A percentile compares a stretch with the other conserved stretches of the same genome.
Conservation (phyloP, 23 tunicate species). For the Corella eumyota region DNA sequence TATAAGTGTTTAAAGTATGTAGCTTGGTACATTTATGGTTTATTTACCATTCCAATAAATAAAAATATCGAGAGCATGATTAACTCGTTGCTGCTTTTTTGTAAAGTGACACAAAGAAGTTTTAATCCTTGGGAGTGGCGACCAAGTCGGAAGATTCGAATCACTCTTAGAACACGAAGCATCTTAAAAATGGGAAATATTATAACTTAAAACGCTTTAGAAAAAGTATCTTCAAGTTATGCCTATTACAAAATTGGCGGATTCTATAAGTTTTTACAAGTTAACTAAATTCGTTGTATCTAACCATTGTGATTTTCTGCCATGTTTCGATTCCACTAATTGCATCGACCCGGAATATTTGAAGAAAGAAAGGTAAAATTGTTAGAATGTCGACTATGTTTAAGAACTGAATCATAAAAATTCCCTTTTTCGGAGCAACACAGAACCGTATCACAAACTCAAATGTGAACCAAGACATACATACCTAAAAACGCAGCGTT, state of each 20-base stretch:
- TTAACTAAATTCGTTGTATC: no score
- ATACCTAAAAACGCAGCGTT: no score
- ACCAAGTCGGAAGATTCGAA: slow-evolving; percentile 47
- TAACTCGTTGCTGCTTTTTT: slow-evolving; percentile 37
- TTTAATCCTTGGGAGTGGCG: slow-evolving; percentile 57
- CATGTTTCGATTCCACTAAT: slow-evolving; percentile 9
- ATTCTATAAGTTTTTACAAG: no score
- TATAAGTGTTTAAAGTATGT: no score
- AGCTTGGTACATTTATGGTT: no score
- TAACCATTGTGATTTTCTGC: slow-evolving; percentile 29
- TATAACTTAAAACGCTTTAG: no score
- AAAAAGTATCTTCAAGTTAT: no score
- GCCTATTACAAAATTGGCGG: no score
- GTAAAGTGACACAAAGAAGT: slow-evolving; percentile 28
- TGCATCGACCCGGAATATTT: slow-evolving; percentile 3
- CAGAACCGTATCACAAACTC: slow-evolving; percentile 22
- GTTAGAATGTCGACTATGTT: slow-evolving; percentile 42
- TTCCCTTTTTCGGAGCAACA: slow-evolving; percentile 13
- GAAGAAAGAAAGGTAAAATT: slow-evolving; percentile 30
- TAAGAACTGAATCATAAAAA: slow-evolving; percentile 13
- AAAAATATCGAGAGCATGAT: slow-evolving; percentile 35
- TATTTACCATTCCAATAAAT: slow-evolving; percentile 47
- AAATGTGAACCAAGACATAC: slow-evolving; percentile 51
- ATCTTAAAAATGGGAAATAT: slow-evolving; percentile 38
- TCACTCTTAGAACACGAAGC: slow-evolving; percentile 33